These are phyloP conservation scores for Pipa parva DNA, from an alignment of 2,113 vertebrate genomes.

Conservation along the genomic window DNA sequence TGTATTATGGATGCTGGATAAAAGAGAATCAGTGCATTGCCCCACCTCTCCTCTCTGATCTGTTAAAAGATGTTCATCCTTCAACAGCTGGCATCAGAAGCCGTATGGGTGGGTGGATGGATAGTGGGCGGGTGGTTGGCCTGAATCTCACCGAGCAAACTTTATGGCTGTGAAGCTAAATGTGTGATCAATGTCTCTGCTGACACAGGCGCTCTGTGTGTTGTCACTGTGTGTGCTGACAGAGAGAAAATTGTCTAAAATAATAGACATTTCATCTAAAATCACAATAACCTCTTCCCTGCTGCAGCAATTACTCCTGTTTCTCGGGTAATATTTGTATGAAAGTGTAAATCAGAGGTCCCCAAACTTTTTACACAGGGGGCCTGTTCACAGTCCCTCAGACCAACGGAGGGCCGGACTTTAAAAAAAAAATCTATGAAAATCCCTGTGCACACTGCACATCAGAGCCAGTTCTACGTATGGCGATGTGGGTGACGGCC, in stretches of 20 bases:
- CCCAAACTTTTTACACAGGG: too few relatives aligned
- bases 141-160: constrained; percentile 44
- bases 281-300: not conserved
- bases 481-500: too few relatives aligned
- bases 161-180: constrained; percentile 41
- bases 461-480: too few relatives aligned
- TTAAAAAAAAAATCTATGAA: too few relatives aligned
- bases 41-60: constrained; percentile 30
- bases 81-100: constrained; percentile 30
- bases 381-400: too few relatives aligned
- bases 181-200: constrained; percentile 17
- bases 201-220: constrained; percentile 17
- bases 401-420: too few relatives aligned
- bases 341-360: too few relatives aligned
- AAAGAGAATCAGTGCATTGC: constrained; percentile 48
- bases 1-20: not conserved
- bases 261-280: not conserved
- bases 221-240: constrained; percentile 34
- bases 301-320: not conserved
- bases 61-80: constrained; percentile 11
- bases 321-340: too few relatives aligned
- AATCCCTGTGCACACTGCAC: too few relatives aligned
- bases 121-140: constrained; percentile 19
- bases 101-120: constrained; percentile 6
- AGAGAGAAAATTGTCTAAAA: constrained; percentile 24